These are phyloP conservation scores for Neomonachus schauinslandi DNA, from an alignment of 2,113 vertebrate genomes.

Conservation along the genomic window DNA sequence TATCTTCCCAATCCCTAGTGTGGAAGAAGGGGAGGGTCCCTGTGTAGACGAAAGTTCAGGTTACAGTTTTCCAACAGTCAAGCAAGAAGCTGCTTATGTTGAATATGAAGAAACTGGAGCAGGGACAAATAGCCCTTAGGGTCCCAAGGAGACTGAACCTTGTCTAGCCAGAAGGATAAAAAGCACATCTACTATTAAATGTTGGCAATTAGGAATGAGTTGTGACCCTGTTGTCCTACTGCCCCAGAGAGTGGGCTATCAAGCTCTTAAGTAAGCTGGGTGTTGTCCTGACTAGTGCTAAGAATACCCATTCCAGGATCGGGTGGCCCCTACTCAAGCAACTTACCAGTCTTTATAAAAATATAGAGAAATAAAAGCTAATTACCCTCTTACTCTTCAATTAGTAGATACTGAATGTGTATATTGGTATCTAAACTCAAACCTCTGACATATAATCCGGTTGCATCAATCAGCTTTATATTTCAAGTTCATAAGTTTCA, in stretches of 20 bases:
- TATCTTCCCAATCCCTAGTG: background rate
- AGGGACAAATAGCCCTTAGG: too few relatives aligned
- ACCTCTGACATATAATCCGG: background rate
- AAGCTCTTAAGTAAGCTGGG: background rate
- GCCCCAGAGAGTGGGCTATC: background rate
- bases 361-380: background rate
- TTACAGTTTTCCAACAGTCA: background rate
- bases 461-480: background rate
- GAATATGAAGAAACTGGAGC: background rate
- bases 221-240: too few relatives aligned
- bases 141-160: background rate
- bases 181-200: background rate
- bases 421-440: background rate
- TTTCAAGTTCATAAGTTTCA: background rate
- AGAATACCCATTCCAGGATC: background rate
- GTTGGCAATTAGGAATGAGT: background rate
- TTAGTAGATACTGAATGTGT: background rate
- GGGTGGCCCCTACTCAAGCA: background rate
- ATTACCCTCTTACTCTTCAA: background rate
- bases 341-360: background rate
- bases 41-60: background rate
- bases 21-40: background rate
- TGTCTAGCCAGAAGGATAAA: background rate
- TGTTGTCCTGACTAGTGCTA: background rate
- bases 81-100: background rate